phyloP scores from a whole-genome alignment of 1,140 invertebrate species.

The Ditylenchus dipsaci region DNA sequence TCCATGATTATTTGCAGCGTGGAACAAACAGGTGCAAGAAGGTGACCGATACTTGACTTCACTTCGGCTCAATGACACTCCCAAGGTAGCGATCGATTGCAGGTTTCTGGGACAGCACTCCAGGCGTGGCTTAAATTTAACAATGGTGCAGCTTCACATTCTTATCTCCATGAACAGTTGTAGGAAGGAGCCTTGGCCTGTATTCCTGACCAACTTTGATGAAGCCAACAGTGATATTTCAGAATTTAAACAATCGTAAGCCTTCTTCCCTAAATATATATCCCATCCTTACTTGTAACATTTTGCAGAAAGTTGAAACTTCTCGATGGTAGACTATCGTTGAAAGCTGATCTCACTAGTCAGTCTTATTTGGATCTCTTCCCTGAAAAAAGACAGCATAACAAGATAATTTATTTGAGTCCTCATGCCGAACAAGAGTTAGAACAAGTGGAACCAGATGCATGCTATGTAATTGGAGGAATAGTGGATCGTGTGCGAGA shows the following conservation, averaged over 20 bases:
- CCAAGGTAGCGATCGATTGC: conserved; percentile 24
- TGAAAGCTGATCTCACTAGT: conserved; percentile 10
- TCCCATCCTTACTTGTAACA: no score
- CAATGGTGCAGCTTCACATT: conserved; percentile 16
- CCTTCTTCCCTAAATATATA: no score
- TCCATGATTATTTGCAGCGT: conserved; percentile 9
- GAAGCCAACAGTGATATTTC: background rate
- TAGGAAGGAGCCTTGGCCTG: conserved; percentile 16
- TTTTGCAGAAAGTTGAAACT: background rate
- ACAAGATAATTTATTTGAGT: conserved; percentile 31
- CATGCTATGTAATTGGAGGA: conserved; percentile 34
- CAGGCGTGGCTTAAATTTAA: conserved; percentile 19
- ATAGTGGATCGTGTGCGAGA: conserved; percentile 28
- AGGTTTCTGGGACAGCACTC: conserved; percentile 18
- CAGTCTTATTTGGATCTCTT: conserved; percentile 29
- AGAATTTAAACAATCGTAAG: no score
- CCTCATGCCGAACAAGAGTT: conserved; percentile 24
- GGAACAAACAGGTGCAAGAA: background rate
- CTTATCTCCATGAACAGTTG: conserved; percentile 19
- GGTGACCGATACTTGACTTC: conserved; percentile 16
- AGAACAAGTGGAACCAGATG: conserved; percentile 17
- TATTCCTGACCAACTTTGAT: conserved; percentile 12
- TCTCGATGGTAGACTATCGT: background rate
- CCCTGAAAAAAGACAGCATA: background rate
- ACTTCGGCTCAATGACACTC: conserved; percentile 15